phyloP scores from a whole-genome alignment of 2,888 invertebrate species.

The Pollenia amentaria region DNA sequence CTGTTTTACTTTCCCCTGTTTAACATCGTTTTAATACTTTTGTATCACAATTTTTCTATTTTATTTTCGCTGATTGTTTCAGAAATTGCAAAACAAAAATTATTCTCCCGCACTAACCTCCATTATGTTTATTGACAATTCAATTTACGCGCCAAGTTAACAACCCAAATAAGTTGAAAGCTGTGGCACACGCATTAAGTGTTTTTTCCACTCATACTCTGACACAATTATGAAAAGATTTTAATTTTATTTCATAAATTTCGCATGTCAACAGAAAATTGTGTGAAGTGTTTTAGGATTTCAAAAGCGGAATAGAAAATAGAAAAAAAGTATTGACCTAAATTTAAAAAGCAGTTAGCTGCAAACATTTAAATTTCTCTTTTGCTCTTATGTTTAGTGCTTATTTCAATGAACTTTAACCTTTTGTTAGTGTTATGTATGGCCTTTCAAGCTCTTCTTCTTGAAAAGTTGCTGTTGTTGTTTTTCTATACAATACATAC shows the following conservation, averaged over 20 bases:
- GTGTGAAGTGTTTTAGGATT: not conserved
- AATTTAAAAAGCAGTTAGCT: conserved; percentile 48
- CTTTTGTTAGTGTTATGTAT: conserved; percentile 51
- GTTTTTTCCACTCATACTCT: not conserved
- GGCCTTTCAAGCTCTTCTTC: conserved; percentile 37
- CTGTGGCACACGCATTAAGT: conserved; percentile 4
- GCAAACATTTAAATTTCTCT: not conserved
- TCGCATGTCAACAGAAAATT: conserved; percentile 29
- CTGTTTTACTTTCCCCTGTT: too few relatives aligned
- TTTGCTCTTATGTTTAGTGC: not conserved
- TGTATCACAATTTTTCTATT: too few relatives aligned
- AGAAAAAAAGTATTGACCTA: conserved; percentile 48
- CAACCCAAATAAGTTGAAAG: conserved; percentile 31
- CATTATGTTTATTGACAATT: conserved; percentile 9
- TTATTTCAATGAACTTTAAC: conserved; percentile 64
- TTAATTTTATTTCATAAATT: conserved; percentile 42
- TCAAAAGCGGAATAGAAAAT: too few relatives aligned
- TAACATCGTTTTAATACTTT: too few relatives aligned
- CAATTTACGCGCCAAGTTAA: conserved; percentile 25
- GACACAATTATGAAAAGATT: not conserved
- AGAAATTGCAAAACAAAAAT: not conserved
- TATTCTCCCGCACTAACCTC: not conserved
- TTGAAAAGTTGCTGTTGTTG: not conserved
- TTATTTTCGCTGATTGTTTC: too few relatives aligned
- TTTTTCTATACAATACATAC: not conserved